phyloP scores from a whole-genome alignment of 2,797 vertebrate species.

The Arctocebus calabarensis region DNA sequence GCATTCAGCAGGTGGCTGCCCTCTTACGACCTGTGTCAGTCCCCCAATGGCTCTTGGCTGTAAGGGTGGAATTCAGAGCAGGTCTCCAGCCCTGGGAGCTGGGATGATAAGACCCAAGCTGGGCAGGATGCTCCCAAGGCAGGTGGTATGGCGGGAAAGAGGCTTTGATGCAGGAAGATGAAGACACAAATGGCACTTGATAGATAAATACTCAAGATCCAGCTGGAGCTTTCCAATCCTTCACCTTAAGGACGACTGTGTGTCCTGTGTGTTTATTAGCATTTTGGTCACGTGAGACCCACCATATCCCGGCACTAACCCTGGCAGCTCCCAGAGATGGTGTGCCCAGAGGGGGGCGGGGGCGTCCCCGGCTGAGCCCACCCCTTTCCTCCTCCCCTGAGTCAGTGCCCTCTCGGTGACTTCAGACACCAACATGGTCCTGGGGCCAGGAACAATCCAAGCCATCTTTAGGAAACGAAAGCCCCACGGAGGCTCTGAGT shows the following conservation, averaged over 20 bases:
- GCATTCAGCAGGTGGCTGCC: neutral
- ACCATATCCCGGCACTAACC: neutral
- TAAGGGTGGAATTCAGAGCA: neutral
- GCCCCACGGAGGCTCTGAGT: fast-evolving
- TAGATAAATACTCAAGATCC: neutral
- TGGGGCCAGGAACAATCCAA: fast-evolving
- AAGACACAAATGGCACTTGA: neutral
- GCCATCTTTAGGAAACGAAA: fast-evolving
- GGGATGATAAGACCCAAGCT: neutral
- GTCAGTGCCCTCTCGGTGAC: fast-evolving
- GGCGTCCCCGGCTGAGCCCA: fast-evolving
- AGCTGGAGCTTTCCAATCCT: too few species aligned
- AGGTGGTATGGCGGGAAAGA: neutral
- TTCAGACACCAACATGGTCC: fast-evolving
- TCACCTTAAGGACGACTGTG: neutral
- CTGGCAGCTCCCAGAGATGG: neutral
- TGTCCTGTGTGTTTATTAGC: neutral
- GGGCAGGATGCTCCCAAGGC: neutral
- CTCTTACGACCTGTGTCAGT: neutral
- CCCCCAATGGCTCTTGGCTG: neutral
- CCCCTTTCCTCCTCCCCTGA: fast-evolving
- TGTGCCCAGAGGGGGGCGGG: too few species aligned
- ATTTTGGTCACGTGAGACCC: neutral
- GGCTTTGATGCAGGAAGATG: too few species aligned
- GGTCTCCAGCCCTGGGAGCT: neutral